phyloP scores from a whole-genome alignment of 2,888 invertebrate species.

The Arge pagana region DNA sequence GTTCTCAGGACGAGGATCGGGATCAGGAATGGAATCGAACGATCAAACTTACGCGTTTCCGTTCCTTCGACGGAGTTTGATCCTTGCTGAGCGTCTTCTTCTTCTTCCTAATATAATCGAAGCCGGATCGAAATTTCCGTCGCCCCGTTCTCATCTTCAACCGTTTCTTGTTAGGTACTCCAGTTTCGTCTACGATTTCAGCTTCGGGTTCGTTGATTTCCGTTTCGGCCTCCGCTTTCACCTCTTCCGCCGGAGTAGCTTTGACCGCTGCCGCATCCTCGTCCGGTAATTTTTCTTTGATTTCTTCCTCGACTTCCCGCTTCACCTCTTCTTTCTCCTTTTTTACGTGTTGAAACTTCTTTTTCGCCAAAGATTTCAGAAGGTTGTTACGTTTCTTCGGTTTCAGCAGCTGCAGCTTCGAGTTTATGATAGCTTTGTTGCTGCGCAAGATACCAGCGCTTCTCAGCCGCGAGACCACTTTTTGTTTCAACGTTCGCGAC shows the following conservation, averaged over 20 bases:
- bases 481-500: slow-evolving; percentile 42
- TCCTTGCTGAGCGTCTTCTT: slow-evolving; percentile 72
- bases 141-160: slow-evolving; percentile 70
- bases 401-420: slow-evolving; percentile 50
- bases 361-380: slow-evolving; percentile 46
- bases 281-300: slow-evolving; percentile 51
- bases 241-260: slow-evolving; percentile 51
- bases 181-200: slow-evolving; percentile 36
- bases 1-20: slow-evolving; percentile 9
- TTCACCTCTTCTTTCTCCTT: slow-evolving; percentile 45
- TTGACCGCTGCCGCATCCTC: slow-evolving; percentile 59
- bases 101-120: slow-evolving; percentile 88
- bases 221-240: slow-evolving; percentile 46
- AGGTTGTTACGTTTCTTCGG: slow-evolving; percentile 49
- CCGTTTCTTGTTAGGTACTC: slow-evolving; percentile 60
- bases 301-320: slow-evolving; percentile 51
- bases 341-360: slow-evolving; percentile 43
- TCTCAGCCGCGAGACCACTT: slow-evolving; percentile 48
- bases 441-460: slow-evolving; percentile 53
- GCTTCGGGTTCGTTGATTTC: slow-evolving; percentile 37
- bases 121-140: slow-evolving; percentile 80
- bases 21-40: slow-evolving; percentile 5
- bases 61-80: slow-evolving; percentile 57
- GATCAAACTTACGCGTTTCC: slow-evolving; percentile 51
- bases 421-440: slow-evolving; percentile 52